Evolutionary conservation across 2,113 vertebrate species (phyloP).

Genomic region (Apodemus speciosus): DNA sequence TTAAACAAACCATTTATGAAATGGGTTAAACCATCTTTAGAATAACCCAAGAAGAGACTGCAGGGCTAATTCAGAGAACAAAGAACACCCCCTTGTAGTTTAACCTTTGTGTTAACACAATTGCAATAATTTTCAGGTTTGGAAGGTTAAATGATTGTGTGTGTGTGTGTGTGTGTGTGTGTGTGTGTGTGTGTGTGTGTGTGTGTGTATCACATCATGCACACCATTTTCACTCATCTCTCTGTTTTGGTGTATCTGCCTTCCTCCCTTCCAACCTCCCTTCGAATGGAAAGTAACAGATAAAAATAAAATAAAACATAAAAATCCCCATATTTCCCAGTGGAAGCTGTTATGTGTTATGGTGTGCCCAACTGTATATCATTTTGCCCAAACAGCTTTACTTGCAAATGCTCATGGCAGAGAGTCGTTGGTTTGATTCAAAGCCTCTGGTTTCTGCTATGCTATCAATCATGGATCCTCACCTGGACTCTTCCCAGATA

Average conservation of each 20-base stretch:
- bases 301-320: neutral
- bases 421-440: neutral
- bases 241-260: no score
- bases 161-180: neutral
- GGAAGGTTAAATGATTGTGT: neutral
- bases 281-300: no score
- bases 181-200: neutral
- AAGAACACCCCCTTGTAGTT: neutral
- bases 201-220: neutral
- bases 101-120: neutral
- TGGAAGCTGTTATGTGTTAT: neutral
- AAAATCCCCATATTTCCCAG: neutral
- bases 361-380: neutral
- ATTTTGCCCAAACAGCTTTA: neutral
- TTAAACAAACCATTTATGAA: conserved; percentile 51
- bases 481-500: no score
- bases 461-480: no score
- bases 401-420: neutral
- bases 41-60: neutral
- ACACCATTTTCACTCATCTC: neutral
- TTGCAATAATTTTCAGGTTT: neutral
- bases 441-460: no score
- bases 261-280: no score
- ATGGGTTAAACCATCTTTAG: conserved; percentile 35
- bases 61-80: neutral